Evolutionary conservation across 2,888 invertebrate genomes (phyloP), one percentile per base, ranked within the genome.

Genomic region (Koerneria pararmatus): DNA sequence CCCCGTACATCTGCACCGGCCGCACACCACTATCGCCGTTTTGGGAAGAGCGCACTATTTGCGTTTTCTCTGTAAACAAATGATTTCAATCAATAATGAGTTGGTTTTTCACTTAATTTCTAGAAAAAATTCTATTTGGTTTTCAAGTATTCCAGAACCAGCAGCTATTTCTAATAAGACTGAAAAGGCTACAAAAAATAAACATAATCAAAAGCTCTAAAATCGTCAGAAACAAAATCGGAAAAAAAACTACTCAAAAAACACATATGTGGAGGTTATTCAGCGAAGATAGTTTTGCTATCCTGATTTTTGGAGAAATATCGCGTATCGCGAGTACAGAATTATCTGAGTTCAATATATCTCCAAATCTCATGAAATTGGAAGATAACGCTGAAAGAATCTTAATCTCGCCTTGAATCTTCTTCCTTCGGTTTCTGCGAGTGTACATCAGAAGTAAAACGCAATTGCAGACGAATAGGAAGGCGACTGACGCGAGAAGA

Each of bases 1-100:
- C 70, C 22, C 82, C 82, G 68, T 81, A 81, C 73, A 82, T 76
- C 68, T 81, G 81, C 22, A 81, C 78, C 56, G 76, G 78, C 31
- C 80, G 67, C 3, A 77, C 73, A 27, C 62, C 70, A 37, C 72
- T 69, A 19, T 75, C 79, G 6, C 76, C 78, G 62, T 74, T 73
- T 56, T 71, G 71, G n/a, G 74, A 69, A 0, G 77, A 71, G 29
- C 80, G 69, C 6, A 74, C 74, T 46, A 76, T 69, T 54, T 81
- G 76, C 5, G 80, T 80, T 69, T 80, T 80, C 62, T 80, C 80
- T 73, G 60, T 34, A 67, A n/a, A n/a, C n/a, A n/a, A n/a, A n/a
- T 41, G 19, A 37, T 3, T 11, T 24, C 11, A 11, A 1, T n/a
- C 8, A 22, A 35, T 15, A 66, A 3, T 22, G 3, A n/a, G 11